These are phyloP conservation scores for Dallia pectoralis DNA, from an alignment of 2,797 vertebrate species.

Conservation along the genomic window DNA sequence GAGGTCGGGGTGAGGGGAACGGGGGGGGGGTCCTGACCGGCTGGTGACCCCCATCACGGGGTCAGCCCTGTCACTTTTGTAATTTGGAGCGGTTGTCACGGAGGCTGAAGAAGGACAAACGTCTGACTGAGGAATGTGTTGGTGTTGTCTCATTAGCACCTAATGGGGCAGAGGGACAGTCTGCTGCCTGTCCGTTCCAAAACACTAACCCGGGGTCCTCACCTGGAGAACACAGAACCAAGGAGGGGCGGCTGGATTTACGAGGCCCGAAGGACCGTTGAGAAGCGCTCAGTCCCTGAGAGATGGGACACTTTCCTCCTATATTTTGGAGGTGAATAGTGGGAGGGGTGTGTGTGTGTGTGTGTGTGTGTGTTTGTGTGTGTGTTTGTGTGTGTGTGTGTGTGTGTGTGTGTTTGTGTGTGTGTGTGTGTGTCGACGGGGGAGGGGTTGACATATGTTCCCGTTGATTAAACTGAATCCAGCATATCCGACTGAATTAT, in stretches of 20 bases:
- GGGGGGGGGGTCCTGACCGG: slow-evolving; percentile 75
- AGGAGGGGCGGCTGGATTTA: slow-evolving; percentile 39
- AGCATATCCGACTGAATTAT: slow-evolving; percentile 16
- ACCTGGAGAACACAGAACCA: not conserved
- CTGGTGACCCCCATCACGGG: slow-evolving; percentile 77
- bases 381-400: not conserved
- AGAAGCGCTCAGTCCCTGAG: slow-evolving; percentile 4
- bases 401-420: not conserved
- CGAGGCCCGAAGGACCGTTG: slow-evolving; percentile 26
- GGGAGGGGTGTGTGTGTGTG: not conserved
- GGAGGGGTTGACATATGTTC: slow-evolving; percentile 26
- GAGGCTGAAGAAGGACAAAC: slow-evolving; percentile 23
- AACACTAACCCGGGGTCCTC: slow-evolving; percentile 20
- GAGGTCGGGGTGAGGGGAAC: not conserved
- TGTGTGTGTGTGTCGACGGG: slow-evolving; percentile 2
- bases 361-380: not conserved
- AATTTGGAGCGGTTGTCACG: slow-evolving; percentile 61
- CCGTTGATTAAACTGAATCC: slow-evolving; percentile 21
- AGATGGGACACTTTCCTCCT: slow-evolving; percentile 23
- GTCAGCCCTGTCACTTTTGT: slow-evolving; percentile 81
- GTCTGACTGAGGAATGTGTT: slow-evolving; percentile 34
- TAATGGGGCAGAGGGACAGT: slow-evolving; percentile 56
- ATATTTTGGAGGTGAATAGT: not conserved
- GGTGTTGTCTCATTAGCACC: slow-evolving; percentile 75
- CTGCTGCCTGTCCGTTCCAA: slow-evolving; percentile 43